Evolutionary conservation across 1,140 invertebrate genomes (phyloP).

Genomic region (Leptestheria dahalacensis): DNA sequence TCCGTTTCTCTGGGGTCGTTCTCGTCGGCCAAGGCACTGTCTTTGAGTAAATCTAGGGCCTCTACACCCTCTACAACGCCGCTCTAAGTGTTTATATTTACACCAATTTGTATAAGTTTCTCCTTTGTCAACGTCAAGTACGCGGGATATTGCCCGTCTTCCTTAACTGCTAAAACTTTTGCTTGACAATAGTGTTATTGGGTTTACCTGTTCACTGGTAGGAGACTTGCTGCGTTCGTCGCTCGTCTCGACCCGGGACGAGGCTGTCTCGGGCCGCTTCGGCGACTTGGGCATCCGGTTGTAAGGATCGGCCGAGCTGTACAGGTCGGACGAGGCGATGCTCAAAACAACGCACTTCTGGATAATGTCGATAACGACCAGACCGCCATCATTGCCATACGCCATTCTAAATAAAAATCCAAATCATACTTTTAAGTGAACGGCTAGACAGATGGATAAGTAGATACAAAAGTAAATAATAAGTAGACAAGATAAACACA

Average conservation of each 20-base stretch:
- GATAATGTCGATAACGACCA: slow-evolving; percentile 86
- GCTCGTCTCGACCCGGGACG: slow-evolving; percentile 5
- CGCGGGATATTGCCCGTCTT: too few species aligned
- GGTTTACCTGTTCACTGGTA: slow-evolving; percentile 73
- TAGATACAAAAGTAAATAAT: slow-evolving; percentile 15
- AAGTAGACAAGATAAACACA: slow-evolving; percentile 11
- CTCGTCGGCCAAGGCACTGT: neutral
- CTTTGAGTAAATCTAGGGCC: slow-evolving; percentile 3
- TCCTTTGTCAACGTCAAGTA: too few species aligned
- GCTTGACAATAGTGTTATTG: neutral
- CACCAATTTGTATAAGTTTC: too few species aligned
- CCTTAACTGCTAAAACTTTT: neutral
- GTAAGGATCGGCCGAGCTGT: slow-evolving; percentile 74
- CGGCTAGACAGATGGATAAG: too few species aligned
- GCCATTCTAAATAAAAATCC: slow-evolving; percentile 54
- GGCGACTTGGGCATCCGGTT: slow-evolving; percentile 69
- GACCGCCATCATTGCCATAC: slow-evolving; percentile 86
- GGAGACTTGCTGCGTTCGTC: slow-evolving; percentile 65
- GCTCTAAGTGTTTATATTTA: too few species aligned
- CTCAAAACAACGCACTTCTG: slow-evolving; percentile 80
- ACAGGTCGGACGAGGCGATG: slow-evolving; percentile 67
- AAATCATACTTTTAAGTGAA: neutral
- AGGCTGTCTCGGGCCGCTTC: slow-evolving; percentile 34
- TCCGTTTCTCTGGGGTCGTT: slow-evolving; percentile 10
- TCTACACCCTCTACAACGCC: slow-evolving; percentile 7